Base-by-base conservation (phyloP, 2,113 vertebrate genomes). In the Pituophis catenifer region DNA sequence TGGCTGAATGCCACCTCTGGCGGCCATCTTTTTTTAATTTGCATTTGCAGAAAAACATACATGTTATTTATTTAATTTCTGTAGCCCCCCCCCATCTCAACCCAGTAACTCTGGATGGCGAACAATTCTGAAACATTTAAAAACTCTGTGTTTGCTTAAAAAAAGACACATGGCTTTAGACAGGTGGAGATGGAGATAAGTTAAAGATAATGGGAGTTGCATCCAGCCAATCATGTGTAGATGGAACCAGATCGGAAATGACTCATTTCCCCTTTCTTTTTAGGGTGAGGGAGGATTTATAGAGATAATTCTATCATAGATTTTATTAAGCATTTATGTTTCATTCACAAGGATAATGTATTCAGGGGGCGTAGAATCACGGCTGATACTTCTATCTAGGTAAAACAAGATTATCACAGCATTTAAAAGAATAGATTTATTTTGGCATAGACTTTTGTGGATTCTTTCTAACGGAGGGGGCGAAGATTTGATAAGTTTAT, bases 101-200 rank as follows among this genome's bases (percentile, higher is more conserved):
- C 5, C 65, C 29, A 26, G 3, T 62, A 62, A 62, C 59, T 62
- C 23, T 62, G 59, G 59, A 62, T 26, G 23, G 59, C 0, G 12
- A 70, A 70, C 29, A 70, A 33, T 70, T 70, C 29, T 70, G 13
- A 33, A 33, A 70, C 29, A 70, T n/a, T 70, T 65, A 70, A n/a
- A 62, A 70, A 33, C 1, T 29, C 10, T 62, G 12, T 91, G 93
- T 93, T 96, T 95, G 33, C 19, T 88, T 29, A 57, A 89, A 89
- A 70, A 81, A 81, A 81, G 8, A 96, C 92, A 92, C 89, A 95
- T 33, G 70, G 91, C 8, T 92, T 94, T 93, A 62, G 85, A 65
- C 85, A 48, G 13, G 29, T 70, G 29, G 13, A 70, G 24, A 33
- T 19, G 59, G 7, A 88, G 70, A 19, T 65, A 21, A 38, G 33